Evolutionary conservation across 2,113 vertebrate species (phyloP).

Genomic region (Hemiprocne comata): DNA sequence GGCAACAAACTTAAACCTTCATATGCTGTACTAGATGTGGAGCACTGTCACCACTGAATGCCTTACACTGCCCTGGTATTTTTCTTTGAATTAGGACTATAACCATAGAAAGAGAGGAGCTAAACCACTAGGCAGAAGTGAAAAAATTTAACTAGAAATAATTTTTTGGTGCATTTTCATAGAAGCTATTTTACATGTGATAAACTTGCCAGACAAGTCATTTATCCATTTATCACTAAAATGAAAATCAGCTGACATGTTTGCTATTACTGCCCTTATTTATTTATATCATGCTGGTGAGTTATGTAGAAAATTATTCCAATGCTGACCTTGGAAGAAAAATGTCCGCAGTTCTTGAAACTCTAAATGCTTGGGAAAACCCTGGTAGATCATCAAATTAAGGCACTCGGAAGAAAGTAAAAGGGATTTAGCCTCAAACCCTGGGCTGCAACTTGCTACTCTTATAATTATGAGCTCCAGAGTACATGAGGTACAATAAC

Average conservation of each 20-base stretch:
- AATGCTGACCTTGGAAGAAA: background rate
- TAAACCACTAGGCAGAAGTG: background rate
- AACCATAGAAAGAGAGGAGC: background rate
- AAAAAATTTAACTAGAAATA: background rate
- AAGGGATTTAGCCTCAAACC: background rate
- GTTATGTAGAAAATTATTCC: background rate
- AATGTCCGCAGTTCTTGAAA: background rate
- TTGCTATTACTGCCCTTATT: background rate
- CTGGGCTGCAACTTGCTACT: background rate
- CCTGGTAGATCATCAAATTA: background rate
- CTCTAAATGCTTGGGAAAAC: background rate
- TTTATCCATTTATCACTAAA: background rate
- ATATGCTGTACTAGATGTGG: background rate
- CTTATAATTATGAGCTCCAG: background rate
- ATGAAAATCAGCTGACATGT: background rate
- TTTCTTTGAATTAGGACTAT: background rate
- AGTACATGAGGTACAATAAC: background rate
- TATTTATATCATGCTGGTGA: background rate
- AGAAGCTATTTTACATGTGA: background rate
- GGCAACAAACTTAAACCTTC: background rate
- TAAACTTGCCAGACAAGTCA: background rate
- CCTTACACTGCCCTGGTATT: background rate
- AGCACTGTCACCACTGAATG: background rate
- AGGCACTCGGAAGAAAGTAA: background rate
- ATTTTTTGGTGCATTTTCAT: background rate